These are phyloP conservation scores for Rhineura floridana DNA, from an alignment of 2,113 vertebrate species.

Conservation along the genomic window DNA sequence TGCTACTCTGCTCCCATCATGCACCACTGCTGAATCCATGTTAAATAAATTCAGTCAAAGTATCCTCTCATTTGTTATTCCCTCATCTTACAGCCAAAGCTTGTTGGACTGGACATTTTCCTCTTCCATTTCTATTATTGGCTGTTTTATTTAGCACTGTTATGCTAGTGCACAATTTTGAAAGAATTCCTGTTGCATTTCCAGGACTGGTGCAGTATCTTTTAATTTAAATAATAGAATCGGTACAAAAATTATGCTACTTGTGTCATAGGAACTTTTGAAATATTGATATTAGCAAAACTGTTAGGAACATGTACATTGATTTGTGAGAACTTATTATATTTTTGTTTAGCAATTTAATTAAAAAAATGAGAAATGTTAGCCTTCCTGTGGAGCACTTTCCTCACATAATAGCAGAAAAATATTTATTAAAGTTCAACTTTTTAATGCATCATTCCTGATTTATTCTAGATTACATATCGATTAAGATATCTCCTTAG, in stretches of 20 bases:
- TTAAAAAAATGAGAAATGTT: neutral
- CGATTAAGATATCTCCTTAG: conserved; percentile 81
- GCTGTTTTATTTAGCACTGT: too few relatives aligned
- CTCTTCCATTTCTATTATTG: neutral
- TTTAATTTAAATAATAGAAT: neutral
- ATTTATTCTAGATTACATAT: conserved; percentile 77
- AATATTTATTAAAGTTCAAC: neutral
- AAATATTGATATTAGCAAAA: neutral
- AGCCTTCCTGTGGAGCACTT: neutral
- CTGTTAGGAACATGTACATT: neutral
- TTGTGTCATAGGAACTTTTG: neutral
- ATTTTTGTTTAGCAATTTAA: neutral
- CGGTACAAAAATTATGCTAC: neutral
- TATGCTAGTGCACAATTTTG: neutral
- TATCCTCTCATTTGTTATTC: neutral
- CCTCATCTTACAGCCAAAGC: neutral
- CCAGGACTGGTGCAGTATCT: neutral
- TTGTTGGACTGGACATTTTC: neutral
- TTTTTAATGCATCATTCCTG: conserved; percentile 9
- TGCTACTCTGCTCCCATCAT: too few relatives aligned
- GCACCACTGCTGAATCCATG: neutral
- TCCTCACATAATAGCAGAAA: neutral
- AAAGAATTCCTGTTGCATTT: neutral
- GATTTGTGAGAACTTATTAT: neutral
- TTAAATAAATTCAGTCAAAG: neutral